Evolutionary conservation across 2,113 vertebrate genomes (phyloP), one percentile per base, ranked within the genome.

Genomic region (Ceyx cyanopectus): DNA sequence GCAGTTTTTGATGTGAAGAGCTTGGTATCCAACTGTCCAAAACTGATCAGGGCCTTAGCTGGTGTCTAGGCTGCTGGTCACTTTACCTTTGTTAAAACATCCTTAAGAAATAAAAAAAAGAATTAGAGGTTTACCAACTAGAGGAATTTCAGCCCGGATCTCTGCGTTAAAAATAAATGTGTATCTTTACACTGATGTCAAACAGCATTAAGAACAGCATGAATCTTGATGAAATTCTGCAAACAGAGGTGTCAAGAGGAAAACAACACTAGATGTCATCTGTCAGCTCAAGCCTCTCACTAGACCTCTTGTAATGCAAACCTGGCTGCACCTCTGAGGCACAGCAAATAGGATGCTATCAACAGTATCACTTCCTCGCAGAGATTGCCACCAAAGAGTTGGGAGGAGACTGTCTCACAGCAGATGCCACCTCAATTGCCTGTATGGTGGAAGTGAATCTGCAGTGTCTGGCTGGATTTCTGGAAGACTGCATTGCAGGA

Each of bases 361-460:
- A 21, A 5, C 20, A 79, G 11, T 50, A 23, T 24, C 30, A 2
- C 8, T 45, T 29, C 12, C 46, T 37, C 6, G 1, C 29, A 26
- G 29, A 32, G 13, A 3, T 1, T 0, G 0, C 23, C 69, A 12
- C 5, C 30, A 6, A 50, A 37, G 30, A n/a, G 37, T 41, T 0
- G 0, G 2, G 53, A 43, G 40, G 27, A 76, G 29, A 72, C 10
- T 12, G 24, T 30, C 2, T 7, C 70, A 34, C 69, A 9, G 54
- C 53, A 45, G 66, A 24, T 46, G 16, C 60, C 48, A 24, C 48
- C 2, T 0, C n/a, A 12, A 3, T 2, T 10, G 34, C 11, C 6
- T 1, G 0, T 4, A 0, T 1, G 10, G 4, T 62, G 21, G 18
- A 37, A 57, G 10, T 2, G 58, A 22, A 48, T 23, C 69, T 56